phyloP scores from a whole-genome alignment of 2,113 vertebrate genomes.

The Oenanthe melanoleuca region DNA sequence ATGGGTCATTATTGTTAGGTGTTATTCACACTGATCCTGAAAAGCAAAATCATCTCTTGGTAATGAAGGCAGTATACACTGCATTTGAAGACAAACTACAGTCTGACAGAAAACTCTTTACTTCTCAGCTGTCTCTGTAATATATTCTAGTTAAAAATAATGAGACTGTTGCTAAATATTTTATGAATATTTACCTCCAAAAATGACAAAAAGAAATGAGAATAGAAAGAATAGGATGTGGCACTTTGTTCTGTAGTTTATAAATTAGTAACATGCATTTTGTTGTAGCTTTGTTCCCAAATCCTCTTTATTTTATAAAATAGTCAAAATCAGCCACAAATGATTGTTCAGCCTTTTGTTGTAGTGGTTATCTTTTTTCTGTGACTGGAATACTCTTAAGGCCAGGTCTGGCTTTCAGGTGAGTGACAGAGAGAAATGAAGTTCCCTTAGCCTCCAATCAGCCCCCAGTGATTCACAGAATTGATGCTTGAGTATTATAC shows the following conservation, averaged over 20 bases:
- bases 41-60: background rate
- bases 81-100: background rate
- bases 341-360: background rate
- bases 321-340: background rate
- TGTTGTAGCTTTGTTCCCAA: slow-evolving; percentile 22
- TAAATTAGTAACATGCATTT: slow-evolving; percentile 47
- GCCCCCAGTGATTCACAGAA: background rate
- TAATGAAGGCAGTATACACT: background rate
- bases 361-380: background rate
- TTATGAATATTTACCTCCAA: slow-evolving; percentile 46
- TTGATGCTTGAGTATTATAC: background rate
- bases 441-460: background rate
- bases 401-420: background rate
- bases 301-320: slow-evolving; percentile 20
- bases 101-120: background rate
- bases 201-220: slow-evolving; percentile 19
- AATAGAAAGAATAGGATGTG: background rate
- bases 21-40: background rate
- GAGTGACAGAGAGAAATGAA: background rate
- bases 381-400: background rate
- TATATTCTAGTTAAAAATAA: slow-evolving; percentile 22
- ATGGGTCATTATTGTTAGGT: background rate
- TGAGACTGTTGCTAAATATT: slow-evolving; percentile 29
- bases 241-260: slow-evolving; percentile 32
- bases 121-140: background rate